phyloP scores from a whole-genome alignment of 2,797 vertebrate genomes.

The Sebastes oblongus region DNA sequence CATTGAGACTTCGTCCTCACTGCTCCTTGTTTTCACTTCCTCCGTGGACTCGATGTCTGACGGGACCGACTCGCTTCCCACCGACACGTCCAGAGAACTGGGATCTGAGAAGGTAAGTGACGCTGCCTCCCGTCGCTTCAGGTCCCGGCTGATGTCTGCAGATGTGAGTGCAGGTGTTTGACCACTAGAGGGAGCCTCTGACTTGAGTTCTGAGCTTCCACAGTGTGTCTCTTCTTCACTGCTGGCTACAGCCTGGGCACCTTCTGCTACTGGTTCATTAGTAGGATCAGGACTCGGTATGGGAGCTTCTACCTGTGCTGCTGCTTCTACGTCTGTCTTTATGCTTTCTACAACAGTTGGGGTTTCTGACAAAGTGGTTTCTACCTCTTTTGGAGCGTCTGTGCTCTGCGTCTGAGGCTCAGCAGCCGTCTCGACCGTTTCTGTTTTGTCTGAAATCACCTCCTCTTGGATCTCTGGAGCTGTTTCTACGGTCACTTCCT shows the following conservation, averaged over 20 bases:
- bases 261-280: constrained; percentile 4
- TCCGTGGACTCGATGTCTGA: constrained; percentile 44
- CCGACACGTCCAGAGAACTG: constrained; percentile 8
- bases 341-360: background rate
- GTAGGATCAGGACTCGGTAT: background rate
- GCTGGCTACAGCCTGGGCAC: background rate
- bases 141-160: background rate
- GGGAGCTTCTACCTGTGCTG: background rate
- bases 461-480: constrained; percentile 3
- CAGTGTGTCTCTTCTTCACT: background rate
- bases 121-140: background rate
- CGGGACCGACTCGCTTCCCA: constrained; percentile 26
- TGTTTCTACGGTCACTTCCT: background rate
- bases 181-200: constrained; percentile 48
- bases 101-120: background rate
- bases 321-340: background rate
- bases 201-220: background rate
- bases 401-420: background rate
- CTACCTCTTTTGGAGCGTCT: background rate
- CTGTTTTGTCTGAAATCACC: background rate
- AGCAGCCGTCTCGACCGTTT: background rate
- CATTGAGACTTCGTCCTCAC: constrained; percentile 20
- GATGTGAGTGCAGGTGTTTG: background rate
- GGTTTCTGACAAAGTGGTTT: background rate
- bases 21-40: background rate